Evolutionary conservation across 2,113 vertebrate genomes (phyloP), one percentile per base, ranked within the genome.

Genomic region (Riparia riparia): DNA sequence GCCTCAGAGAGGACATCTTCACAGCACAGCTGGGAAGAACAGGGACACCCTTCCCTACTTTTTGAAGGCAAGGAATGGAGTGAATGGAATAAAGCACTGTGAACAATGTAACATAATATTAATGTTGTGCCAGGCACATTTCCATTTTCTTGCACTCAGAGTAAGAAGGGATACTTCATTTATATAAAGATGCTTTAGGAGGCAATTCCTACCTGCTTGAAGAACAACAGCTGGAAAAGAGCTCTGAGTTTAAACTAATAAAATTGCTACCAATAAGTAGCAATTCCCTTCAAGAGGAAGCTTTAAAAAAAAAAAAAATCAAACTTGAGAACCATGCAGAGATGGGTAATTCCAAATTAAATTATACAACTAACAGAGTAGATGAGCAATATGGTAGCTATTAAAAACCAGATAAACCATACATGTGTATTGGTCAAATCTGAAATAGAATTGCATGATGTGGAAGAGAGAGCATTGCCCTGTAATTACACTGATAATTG

Each of bases 401-500:
- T 96, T 96, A 91, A 96, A 95, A 95, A 86, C 16, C 72, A 96
- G 89, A 78, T 44, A 94, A 95, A 84, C 49, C 28, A 56, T 91
- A 81, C 69, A 74, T 89, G 37, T 72, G n/a, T 84, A 91, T 95
- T 95, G 94, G 93, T 96, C 57, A 89, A 84, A 95, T 71, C 72
- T 68, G 86, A 92, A 94, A 95, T 89, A 81, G 89, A 94, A 91
- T 92, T 3, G 1, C 60, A 74, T 93, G 60, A 86, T 73, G 86
- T 74, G 71, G 66, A 93, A 80, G 37, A 74, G 54, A 85, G 64
- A 86, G 64, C 81, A 74, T 56, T 95, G 41, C 77, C 51, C 72
- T 91, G 60, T 94, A 92, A 95, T 91, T 90, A 86, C n/a, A 81
- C n/a, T 92, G 60, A 91, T 94, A 95, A 95, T 95, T 84, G 26